Base-by-base conservation (phyloP, 2,113 vertebrate species). In the Pterocles gutturalis region DNA sequence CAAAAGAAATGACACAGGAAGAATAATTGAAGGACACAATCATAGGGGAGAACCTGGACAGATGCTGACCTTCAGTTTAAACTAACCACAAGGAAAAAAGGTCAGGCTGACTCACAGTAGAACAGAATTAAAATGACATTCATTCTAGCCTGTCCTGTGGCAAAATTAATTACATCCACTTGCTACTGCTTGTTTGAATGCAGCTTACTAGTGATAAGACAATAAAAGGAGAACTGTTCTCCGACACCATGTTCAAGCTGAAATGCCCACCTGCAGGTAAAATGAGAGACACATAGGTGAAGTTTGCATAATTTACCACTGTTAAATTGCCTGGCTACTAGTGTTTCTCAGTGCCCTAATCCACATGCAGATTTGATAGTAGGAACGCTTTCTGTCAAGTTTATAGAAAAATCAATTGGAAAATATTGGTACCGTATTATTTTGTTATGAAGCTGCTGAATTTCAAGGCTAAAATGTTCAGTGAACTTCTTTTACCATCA, bases 81-180 rank as follows among this genome's bases (percentile, higher is more conserved):
- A 49, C 33, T 51, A 89, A 83, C 22, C 25, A 64, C 65, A 88
- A 62, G 57, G 67, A 77, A 87, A 94, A 94, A 91, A 87, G 48
- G 55, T 73, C 90, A 82, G 51, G 24, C 24, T 83, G 48, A 9
- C 66, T 95, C 33, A 58, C 28, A 34, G 25, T 33, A 1, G 54
- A 95, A 92, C 17, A 55, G 60, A 82, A 88, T 78, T 71, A 75
- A 82, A 93, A 90, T 28, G 3, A 66, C 57, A 66, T 36, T 62
- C 31, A 14, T 29, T 79, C 38, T 88, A 41, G 5, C 38, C 57
- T 92, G 43, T 62, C 69, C 12, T 38, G 38, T 46, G 34, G 55
- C 55, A 95, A 87, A 93, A 92, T 90, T 66, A 82, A 92, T 78
- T 87, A 78, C 31, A 87, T 83, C 72, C 81, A 66, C 51, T 91